phyloP scores from a whole-genome alignment of 2,113 vertebrate species.

The Manacus vitellinus region DNA sequence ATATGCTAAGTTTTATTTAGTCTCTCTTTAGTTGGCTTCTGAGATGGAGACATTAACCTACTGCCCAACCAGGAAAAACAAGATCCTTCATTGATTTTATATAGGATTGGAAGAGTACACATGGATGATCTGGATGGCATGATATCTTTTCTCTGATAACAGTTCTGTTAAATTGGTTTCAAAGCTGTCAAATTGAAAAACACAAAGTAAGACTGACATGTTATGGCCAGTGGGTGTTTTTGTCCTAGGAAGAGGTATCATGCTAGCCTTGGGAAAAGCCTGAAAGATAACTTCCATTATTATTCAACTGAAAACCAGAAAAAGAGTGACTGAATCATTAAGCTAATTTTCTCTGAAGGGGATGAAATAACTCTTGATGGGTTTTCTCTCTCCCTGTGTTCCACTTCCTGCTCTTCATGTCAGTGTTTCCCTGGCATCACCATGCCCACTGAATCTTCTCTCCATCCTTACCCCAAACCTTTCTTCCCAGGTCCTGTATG shows the following conservation, averaged over 20 bases:
- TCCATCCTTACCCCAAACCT: not conserved
- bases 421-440: not conserved
- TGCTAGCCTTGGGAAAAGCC: slow-evolving; percentile 10
- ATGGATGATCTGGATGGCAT: not conserved
- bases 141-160: not conserved
- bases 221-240: slow-evolving; percentile 15
- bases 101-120: not conserved
- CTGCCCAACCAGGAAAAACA: not conserved
- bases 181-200: not conserved
- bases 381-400: not conserved
- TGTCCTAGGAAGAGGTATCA: slow-evolving; percentile 44
- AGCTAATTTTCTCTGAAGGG: not conserved
- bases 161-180: not conserved
- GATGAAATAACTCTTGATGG: not conserved
- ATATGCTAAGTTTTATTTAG: not conserved
- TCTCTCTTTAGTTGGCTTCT: not conserved
- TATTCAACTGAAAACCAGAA: slow-evolving; percentile 1
- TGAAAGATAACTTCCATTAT: not conserved
- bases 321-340: not conserved
- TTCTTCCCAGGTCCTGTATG: not conserved
- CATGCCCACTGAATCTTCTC: not conserved
- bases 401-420: not conserved
- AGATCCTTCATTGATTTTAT: not conserved
- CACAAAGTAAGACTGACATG: not conserved
- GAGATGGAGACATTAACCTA: not conserved